Conservation (phyloP, 2,888 invertebrate species). For the Erannis defoliaria region DNA sequence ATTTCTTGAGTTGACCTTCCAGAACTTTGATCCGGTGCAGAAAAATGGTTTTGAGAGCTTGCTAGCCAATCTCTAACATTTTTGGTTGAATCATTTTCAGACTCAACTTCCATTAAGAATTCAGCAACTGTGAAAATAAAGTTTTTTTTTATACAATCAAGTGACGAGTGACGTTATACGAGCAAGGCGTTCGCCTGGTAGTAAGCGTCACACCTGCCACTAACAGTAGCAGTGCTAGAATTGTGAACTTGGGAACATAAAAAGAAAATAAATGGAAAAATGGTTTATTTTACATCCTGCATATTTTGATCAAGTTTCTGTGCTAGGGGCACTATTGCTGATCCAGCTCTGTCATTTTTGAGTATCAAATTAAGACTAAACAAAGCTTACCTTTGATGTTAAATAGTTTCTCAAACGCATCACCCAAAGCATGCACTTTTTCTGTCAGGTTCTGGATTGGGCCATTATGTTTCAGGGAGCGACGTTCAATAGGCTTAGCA, state of each 20-base stretch:
- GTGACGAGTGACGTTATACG: no score
- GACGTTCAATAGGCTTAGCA: conserved; percentile 57
- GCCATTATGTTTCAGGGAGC: conserved; percentile 61
- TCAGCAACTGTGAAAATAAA: conserved; percentile 67
- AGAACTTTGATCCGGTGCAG: conserved; percentile 62
- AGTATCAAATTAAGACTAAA: conserved; percentile 8
- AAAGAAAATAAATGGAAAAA: no score
- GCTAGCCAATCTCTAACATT: conserved; percentile 76
- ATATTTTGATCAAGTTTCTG: no score
- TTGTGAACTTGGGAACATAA: no score
- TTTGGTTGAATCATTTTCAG: conserved; percentile 62
- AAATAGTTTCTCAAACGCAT: conserved; percentile 69
- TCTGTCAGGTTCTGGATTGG: conserved; percentile 63
- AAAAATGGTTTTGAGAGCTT: conserved; percentile 77
- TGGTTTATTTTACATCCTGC: no score
- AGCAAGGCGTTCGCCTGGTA: no score
- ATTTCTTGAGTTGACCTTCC: conserved; percentile 60
- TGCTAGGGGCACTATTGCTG: no score
- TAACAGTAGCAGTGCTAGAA: no score
- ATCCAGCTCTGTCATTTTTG: not conserved
- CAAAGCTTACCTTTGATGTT: conserved; percentile 67
- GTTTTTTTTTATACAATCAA: not conserved
- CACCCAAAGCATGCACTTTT: conserved; percentile 59
- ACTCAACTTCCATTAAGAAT: conserved; percentile 55
- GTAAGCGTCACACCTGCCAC: no score